Evolutionary conservation across 1,140 invertebrate genomes (phyloP).

Genomic region (Diachasma alloeum): DNA sequence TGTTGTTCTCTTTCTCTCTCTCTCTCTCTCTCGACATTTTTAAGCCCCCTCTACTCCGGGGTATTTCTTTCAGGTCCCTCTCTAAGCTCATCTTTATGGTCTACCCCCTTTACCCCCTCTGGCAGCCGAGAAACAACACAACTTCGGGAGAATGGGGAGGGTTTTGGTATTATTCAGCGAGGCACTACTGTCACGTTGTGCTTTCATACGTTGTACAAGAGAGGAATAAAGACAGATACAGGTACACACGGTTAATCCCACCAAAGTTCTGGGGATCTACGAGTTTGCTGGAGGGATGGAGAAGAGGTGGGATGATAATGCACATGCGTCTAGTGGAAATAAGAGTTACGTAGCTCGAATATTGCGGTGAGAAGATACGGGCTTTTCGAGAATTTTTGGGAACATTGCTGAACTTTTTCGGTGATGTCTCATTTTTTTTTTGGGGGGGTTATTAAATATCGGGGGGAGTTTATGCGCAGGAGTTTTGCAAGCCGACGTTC

Average conservation of each 20-base stretch:
- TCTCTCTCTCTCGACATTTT: neutral
- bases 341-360: slow-evolving; percentile 11
- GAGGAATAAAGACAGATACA: slow-evolving; percentile 17
- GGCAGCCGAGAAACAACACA: slow-evolving; percentile 33
- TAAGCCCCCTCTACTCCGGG: slow-evolving; percentile 24
- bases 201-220: slow-evolving; percentile 20
- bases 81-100: slow-evolving; percentile 46
- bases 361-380: neutral
- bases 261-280: slow-evolving; percentile 22
- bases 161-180: neutral
- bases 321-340: slow-evolving; percentile 22
- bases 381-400: no score
- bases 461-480: no score
- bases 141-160: slow-evolving; percentile 14
- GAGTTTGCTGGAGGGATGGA: slow-evolving; percentile 5
- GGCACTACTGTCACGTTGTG: slow-evolving; percentile 27
- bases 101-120: slow-evolving; percentile 11
- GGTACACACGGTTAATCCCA: slow-evolving; percentile 32
- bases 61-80: neutral
- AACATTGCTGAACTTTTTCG: no score
- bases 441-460: no score
- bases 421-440: no score
- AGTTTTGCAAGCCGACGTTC: no score
- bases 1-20: neutral
- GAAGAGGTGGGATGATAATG: slow-evolving; percentile 2